Evolutionary conservation across 2,888 invertebrate genomes (phyloP).

Genomic region (Eristalis tenax): DNA sequence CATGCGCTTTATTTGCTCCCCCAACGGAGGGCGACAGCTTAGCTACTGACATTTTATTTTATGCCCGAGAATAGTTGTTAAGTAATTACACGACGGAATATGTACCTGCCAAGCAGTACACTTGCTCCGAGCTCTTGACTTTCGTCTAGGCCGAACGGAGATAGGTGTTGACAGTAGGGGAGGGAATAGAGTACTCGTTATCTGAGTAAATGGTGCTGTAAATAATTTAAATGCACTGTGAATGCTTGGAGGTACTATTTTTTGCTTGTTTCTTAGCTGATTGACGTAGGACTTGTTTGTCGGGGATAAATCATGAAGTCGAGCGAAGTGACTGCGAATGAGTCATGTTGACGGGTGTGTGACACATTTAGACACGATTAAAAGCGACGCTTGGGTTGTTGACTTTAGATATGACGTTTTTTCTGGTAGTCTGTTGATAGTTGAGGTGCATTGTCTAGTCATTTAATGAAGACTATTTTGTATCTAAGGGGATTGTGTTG

Average conservation of each 20-base stretch:
- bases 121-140: neutral
- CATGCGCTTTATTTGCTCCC: slow-evolving; percentile 3
- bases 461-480: too few species aligned
- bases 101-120: neutral
- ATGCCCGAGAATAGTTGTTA: slow-evolving; percentile 22
- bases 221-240: neutral
- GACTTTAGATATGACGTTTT: too few species aligned
- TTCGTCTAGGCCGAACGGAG: neutral
- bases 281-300: neutral
- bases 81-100: slow-evolving; percentile 11
- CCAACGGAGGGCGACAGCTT: neutral
- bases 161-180: neutral
- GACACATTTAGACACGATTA: neutral
- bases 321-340: neutral
- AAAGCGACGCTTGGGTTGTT: neutral
- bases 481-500: too few species aligned
- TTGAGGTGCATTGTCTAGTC: too few species aligned
- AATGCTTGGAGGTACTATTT: neutral
- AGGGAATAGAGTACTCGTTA: neutral
- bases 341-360: neutral
- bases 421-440: too few species aligned
- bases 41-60: slow-evolving; percentile 25
- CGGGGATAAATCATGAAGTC: neutral
- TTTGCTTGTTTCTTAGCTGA: neutral
- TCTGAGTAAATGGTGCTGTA: neutral